phyloP scores from a whole-genome alignment of 2,888 invertebrate genomes.

The Rhagium mordax region DNA sequence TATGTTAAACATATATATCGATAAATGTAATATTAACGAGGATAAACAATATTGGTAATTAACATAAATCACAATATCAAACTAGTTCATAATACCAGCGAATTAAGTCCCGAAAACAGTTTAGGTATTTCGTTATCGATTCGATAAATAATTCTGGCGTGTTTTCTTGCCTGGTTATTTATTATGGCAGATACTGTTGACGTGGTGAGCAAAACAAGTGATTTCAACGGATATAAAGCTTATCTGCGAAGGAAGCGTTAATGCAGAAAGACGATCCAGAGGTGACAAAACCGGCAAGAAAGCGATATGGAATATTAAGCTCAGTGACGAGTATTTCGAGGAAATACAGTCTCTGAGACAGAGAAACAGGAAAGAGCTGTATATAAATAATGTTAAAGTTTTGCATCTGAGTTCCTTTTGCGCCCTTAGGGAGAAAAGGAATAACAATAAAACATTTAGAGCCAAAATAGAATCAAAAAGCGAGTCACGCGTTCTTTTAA shows the following conservation, averaged over 20 bases:
- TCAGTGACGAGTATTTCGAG: conserved; percentile 52
- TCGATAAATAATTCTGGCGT: conserved; percentile 25
- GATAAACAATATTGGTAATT: not conserved
- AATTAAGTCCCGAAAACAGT: conserved; percentile 20
- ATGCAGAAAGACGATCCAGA: conserved; percentile 59
- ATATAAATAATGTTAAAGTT: conserved; percentile 51
- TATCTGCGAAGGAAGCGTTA: conserved; percentile 54
- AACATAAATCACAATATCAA: not conserved
- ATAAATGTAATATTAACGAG: too few species aligned
- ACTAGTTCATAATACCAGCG: not conserved
- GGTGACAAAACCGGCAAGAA: conserved; percentile 59
- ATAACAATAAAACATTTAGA: conserved; percentile 47
- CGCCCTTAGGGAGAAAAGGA: conserved; percentile 39
- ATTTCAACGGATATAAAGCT: conserved; percentile 46
- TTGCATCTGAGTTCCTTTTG: conserved; percentile 41
- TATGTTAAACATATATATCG: too few species aligned
- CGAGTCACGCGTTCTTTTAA: conserved; percentile 59
- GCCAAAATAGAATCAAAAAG: conserved; percentile 43
- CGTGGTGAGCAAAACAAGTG: conserved; percentile 40
- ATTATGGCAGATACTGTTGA: conserved; percentile 29
- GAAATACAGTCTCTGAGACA: conserved; percentile 52
- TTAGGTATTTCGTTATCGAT: conserved; percentile 30
- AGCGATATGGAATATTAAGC: conserved; percentile 61
- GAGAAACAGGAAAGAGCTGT: conserved; percentile 44
- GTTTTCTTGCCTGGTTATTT: conserved; percentile 24